Percentiles rank a stretch among this genome's conserved stretches.
Conservation (phyloP, 2,113 vertebrate genomes). For the Thamnaconus septentrionalis region DNA sequence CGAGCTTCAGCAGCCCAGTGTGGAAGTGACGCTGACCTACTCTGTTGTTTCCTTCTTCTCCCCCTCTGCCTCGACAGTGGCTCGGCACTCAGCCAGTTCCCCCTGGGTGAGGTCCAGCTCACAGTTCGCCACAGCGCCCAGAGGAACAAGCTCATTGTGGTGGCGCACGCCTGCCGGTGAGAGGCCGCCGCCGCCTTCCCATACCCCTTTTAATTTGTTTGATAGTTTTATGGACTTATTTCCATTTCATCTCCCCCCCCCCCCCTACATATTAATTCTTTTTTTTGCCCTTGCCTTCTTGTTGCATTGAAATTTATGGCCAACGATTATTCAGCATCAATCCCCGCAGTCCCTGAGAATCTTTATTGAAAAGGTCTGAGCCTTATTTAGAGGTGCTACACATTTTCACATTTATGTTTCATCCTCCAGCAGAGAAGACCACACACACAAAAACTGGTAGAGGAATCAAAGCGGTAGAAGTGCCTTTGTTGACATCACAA, state of each 20-base stretch:
- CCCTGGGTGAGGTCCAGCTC: constrained; percentile 92
- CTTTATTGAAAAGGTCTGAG: background rate
- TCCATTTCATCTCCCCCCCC: background rate
- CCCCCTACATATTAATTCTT: background rate
- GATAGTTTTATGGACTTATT: background rate
- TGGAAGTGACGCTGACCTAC: constrained; percentile 29
- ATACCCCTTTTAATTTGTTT: constrained; percentile 2
- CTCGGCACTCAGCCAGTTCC: constrained; percentile 82
- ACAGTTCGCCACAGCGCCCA: constrained; percentile 93
- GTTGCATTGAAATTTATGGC: too few species aligned
- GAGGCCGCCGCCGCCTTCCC: constrained; percentile 22
- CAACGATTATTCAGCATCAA: too few species aligned
- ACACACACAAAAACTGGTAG: too few species aligned
- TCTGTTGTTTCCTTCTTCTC: constrained; percentile 28
- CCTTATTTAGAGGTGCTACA: too few species aligned
- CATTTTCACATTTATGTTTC: too few species aligned
- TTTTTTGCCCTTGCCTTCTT: background rate
- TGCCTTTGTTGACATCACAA: too few species aligned
- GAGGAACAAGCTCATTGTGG: constrained; percentile 95
- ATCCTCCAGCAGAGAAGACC: too few species aligned
- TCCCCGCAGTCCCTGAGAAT: background rate
- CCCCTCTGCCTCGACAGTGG: constrained; percentile 75
- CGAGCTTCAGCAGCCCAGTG: constrained; percentile 4
- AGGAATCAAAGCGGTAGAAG: too few species aligned
- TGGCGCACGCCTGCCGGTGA: constrained; percentile 93